Evolutionary conservation across 1,140 invertebrate species (phyloP), one percentile per base, ranked within the genome.

Genomic region (Drosophila kohkoa): DNA sequence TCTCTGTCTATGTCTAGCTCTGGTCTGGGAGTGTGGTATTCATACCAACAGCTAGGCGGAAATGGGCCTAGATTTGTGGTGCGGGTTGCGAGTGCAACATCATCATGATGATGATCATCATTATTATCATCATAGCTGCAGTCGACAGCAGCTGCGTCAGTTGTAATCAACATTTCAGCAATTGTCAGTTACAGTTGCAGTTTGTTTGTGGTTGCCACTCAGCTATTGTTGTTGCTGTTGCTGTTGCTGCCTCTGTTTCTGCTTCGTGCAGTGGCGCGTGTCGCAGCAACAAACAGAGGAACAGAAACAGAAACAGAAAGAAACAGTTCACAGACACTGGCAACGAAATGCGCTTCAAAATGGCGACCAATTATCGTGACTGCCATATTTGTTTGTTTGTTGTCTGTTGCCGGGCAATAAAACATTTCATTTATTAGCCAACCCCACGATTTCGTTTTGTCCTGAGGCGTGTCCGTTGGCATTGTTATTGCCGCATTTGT

Each of bases 91-190:
- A 46, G 58, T 48, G 74, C 62, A 60, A 55, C 49, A 46, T 25
- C 68, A 54, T 28, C 68, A 57, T 35, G 60, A 35, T 25, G 11
- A 59, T 43, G 13, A 55, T 38, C 13, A 55, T 38, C 52, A 55
- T 32, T 13, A 43, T 28, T 30, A 51, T 43, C 5, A 38, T 38
- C 35, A 10, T 38, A 3, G 11, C 30, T 35, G 15, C 25, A 8
- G 35, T 11, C 49, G n/a, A 20, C 55, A 41, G 25, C 65, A 51
- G 65, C 15, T 59, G 54, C 45, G 28, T 67, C 80, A 55, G 66
- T 77, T 59, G 83, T 72, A 88, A 87, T 88, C 83, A 87, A 83
- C 74, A 55, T 87, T 87, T 88, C 74, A 83, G 57, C 83, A 80
- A 83, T 87, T 87, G 82, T 88, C 82, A 76, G 67, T 75, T 69